Evolutionary conservation across 2,888 invertebrate species (phyloP).

Genomic region (Euclidia mi): DNA sequence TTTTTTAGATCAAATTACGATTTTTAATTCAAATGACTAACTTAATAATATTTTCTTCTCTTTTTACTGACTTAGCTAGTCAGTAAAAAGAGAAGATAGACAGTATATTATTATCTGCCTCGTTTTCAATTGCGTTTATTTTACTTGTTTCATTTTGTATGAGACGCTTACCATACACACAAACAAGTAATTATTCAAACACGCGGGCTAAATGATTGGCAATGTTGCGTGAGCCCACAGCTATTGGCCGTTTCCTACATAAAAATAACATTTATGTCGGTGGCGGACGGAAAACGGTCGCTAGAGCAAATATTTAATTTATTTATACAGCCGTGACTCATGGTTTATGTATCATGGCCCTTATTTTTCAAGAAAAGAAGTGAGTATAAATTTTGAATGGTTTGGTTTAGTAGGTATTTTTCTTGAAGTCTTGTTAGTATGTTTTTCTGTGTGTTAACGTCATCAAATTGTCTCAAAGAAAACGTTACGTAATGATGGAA

Average conservation of each 20-base stretch:
- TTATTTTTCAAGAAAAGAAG: not conserved
- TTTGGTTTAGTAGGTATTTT: too few species aligned
- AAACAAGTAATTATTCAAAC: constrained; percentile 49
- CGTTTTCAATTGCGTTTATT: too few species aligned
- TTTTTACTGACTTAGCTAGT: too few species aligned
- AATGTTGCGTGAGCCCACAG: constrained; percentile 39
- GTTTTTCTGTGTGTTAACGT: too few species aligned
- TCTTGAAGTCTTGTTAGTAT: too few species aligned
- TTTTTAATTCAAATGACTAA: too few species aligned
- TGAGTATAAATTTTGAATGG: not conserved
- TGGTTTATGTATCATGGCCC: constrained; percentile 2
- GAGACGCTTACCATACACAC: constrained; percentile 5
- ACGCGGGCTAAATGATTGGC: constrained; percentile 42
- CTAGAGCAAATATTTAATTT: constrained; percentile 32
- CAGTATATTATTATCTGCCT: too few species aligned
- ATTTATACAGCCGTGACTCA: constrained; percentile 10
- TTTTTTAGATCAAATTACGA: too few species aligned
- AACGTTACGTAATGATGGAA: too few species aligned
- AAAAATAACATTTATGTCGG: constrained; percentile 43
- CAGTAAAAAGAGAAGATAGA: too few species aligned
- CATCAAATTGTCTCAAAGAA: too few species aligned
- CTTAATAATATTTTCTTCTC: too few species aligned
- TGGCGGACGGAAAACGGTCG: constrained; percentile 18
- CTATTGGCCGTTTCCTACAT: constrained; percentile 45
- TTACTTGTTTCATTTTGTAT: not conserved